Evolutionary conservation across 2,888 invertebrate species (phyloP), one percentile per base, ranked within the genome.

Genomic region (Drosophila maculinotata): DNA sequence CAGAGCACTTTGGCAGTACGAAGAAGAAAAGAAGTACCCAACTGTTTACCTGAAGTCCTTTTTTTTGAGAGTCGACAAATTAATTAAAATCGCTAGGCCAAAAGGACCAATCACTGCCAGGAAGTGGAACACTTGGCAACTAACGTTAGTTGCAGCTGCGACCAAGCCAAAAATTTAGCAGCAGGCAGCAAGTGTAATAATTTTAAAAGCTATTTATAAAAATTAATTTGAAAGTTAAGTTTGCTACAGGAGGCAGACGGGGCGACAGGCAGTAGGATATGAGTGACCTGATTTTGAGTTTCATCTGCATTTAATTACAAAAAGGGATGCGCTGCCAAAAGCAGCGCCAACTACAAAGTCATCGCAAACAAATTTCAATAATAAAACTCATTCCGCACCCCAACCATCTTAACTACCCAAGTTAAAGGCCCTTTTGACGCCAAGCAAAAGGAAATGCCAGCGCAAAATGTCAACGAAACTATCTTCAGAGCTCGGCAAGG

Each of bases 241-340:
- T 69, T 67, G 53, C 42, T 58, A 44, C 28, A n/a, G 41, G 57
- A 26, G 14, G 54, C 39, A 10, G 49, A 47, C 53, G 44, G 41
- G 39, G 20, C 20, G 20, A 20, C 30, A 20, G 53, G 41, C 20
- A 3, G 23, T 15, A 12, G 15, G 45, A 48, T 68, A 60, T 76
- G 69, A 76, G 68, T 78, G 81, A 77, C 80, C 83, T 80, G 71
- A 69, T 84, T 83, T 64, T 53, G 26, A 78, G 59, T 71, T 83
- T 72, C 77, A 59, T 71, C 84, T 83, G 71, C 83, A 77, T 75
- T 83, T 81, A 86, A 81, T 83, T 86, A 81, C 77, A 71, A 69
- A 81, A 74, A 67, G 66, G 68, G 79, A 69, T 66, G 76, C 58
- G 67, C 51, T 57, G 52, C 36, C 64, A 49, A 57, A 39, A 57